These are phyloP conservation scores for Periophthalmus modestus DNA, from an alignment of 2,113 vertebrate genomes.

Conservation along the genomic window DNA sequence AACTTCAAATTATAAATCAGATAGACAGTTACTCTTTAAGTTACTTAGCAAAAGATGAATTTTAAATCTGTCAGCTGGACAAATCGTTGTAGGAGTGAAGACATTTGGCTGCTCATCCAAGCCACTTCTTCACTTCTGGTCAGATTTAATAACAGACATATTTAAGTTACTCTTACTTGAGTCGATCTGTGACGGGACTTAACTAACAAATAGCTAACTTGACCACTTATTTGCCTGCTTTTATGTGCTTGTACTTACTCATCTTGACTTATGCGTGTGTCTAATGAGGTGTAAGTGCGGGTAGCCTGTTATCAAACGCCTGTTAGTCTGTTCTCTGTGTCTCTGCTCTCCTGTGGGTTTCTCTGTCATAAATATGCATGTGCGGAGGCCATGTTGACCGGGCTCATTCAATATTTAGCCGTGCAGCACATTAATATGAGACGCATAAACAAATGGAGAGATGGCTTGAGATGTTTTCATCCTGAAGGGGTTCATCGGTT, in stretches of 20 bases:
- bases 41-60: no score
- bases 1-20: no score
- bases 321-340: slow-evolving; percentile 27
- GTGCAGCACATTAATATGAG: slow-evolving; percentile 23
- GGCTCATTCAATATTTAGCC: slow-evolving; percentile 43
- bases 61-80: no score
- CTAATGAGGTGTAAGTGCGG: slow-evolving; percentile 20
- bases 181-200: no score
- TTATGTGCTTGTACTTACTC: not conserved
- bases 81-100: no score
- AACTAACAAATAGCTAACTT: no score
- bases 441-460: slow-evolving; percentile 21
- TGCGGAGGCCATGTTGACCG: slow-evolving; percentile 23
- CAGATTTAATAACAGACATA: no score
- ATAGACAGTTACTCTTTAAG: no score
- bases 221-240: not conserved
- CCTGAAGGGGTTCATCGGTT: not conserved
- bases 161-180: no score
- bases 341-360: slow-evolving; percentile 34
- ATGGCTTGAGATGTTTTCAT: slow-evolving; percentile 15
- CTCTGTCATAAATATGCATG: slow-evolving; percentile 57
- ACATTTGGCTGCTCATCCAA: no score
- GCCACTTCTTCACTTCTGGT: no score
- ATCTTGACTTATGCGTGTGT: not conserved
- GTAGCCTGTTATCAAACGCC: slow-evolving; percentile 25